Conservation (phyloP, 1,140 invertebrate genomes). For the Zaprionus gabonicus region DNA sequence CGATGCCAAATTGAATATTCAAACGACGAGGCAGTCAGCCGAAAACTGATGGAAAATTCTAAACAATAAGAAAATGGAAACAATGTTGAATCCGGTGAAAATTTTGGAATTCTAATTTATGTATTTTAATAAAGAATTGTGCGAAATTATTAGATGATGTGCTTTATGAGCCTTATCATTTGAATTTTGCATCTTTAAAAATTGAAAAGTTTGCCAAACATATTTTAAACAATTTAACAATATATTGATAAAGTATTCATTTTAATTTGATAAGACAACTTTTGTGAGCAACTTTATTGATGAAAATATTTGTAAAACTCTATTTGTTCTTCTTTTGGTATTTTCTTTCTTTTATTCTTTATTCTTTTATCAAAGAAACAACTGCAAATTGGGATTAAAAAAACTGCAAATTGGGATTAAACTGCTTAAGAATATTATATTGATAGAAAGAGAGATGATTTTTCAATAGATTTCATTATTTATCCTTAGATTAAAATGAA, state of each 20-base stretch:
- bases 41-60: neutral
- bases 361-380: no score
- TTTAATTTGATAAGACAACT: no score
- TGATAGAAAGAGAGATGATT: no score
- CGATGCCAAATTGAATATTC: constrained; percentile 43
- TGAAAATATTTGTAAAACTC: no score
- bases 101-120: neutral
- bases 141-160: neutral
- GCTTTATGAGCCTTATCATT: neutral
- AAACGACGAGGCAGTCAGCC: neutral
- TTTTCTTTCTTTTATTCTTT: neutral
- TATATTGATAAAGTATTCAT: no score
- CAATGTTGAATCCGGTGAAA: neutral
- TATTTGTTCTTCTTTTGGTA: neutral
- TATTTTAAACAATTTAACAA: no score
- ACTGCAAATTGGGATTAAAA: neutral
- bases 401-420: neutral
- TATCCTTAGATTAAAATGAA: no score
- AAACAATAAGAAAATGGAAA: neutral
- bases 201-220: no score
- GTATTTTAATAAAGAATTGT: neutral
- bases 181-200: no score
- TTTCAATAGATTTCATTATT: no score
- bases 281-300: no score
- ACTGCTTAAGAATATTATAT: neutral